Conservation (phyloP, 2,797 vertebrate species). For the Pantherophis vulpinus region DNA sequence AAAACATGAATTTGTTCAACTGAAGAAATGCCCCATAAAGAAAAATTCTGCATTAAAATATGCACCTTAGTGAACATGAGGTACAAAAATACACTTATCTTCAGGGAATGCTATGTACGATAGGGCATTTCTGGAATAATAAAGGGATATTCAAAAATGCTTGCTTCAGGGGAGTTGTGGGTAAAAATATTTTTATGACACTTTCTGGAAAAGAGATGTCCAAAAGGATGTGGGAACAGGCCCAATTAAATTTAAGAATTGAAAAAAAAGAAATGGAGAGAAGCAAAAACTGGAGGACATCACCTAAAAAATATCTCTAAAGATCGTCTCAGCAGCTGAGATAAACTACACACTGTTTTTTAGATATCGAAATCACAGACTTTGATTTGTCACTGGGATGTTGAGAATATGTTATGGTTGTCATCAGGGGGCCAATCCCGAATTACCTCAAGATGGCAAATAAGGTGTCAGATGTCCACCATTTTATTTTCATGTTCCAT, state of each 20-base stretch:
- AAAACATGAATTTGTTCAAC: not conserved
- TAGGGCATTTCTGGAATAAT: not conserved
- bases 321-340: not conserved
- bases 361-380: not conserved
- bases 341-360: not conserved
- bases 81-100: not conserved
- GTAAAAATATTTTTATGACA: not conserved
- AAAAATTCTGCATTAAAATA: not conserved
- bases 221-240: not conserved
- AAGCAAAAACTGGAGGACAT: not conserved
- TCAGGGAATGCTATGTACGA: not conserved
- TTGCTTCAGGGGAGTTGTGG: not conserved
- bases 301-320: not conserved
- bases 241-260: not conserved
- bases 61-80: not conserved
- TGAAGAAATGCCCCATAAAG: not conserved
- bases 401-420: not conserved
- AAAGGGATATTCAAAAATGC: not conserved
- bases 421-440: not conserved
- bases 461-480: not conserved
- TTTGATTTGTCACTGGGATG: not conserved
- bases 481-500: not conserved
- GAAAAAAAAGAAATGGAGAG: not conserved
- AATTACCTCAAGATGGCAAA: not conserved
- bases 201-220: not conserved